Percentiles rank a stretch among this genome's conserved stretches.
Conservation (phyloP, 2,888 invertebrate genomes). For the Linyphia triangularis region DNA sequence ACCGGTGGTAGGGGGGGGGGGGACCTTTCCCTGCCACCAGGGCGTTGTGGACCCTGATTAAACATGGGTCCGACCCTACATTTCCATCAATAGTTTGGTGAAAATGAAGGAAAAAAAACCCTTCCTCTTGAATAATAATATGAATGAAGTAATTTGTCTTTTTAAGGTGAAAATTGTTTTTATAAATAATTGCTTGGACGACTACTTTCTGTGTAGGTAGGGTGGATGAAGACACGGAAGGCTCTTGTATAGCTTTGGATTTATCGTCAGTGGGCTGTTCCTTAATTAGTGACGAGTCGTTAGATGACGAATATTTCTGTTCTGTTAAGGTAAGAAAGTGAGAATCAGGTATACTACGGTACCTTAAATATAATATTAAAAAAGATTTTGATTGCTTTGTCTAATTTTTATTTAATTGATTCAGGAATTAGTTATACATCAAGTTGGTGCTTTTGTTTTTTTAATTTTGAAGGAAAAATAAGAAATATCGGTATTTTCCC, state of each 20-base stretch:
- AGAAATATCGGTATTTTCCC: too few relatives aligned
- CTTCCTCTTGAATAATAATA: slow-evolving; percentile 4
- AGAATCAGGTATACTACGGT: too few relatives aligned
- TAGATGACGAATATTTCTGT: not conserved
- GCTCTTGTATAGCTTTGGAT: not conserved
- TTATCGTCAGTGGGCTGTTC: not conserved
- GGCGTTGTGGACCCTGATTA: slow-evolving; percentile 16
- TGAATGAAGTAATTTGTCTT: slow-evolving; percentile 25
- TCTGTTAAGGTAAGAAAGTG: too few relatives aligned
- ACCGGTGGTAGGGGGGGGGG: not conserved
- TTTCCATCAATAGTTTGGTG: not conserved
- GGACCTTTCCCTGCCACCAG: not conserved
- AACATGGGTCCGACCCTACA: slow-evolving; percentile 7
- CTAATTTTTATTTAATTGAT: too few relatives aligned
- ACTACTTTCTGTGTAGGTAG: slow-evolving; percentile 21
- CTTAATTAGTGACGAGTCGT: not conserved
- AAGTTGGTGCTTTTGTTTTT: too few relatives aligned
- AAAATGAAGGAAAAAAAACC: not conserved
- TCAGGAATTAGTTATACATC: too few relatives aligned
- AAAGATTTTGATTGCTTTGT: too few relatives aligned
- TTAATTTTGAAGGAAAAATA: too few relatives aligned
- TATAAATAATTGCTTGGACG: slow-evolving; percentile 38
- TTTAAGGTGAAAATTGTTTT: slow-evolving; percentile 30
- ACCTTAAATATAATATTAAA: too few relatives aligned
- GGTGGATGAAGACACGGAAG: not conserved